These are phyloP conservation scores for Gobio gobio DNA, from an alignment of 2,113 vertebrate species.

Conservation along the genomic window DNA sequence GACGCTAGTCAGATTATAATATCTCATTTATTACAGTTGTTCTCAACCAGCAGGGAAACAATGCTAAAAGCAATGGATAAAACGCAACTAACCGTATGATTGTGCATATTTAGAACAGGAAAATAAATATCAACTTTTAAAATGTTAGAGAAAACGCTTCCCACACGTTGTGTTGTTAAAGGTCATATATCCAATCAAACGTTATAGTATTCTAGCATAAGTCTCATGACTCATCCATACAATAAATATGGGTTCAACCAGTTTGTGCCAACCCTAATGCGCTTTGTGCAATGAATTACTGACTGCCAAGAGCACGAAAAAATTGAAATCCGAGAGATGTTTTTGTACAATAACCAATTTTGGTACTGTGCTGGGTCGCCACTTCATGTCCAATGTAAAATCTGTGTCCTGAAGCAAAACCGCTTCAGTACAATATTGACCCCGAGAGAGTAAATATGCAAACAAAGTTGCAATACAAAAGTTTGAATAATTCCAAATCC, in stretches of 20 bases:
- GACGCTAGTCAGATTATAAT: too few relatives aligned
- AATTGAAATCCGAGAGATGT: not conserved
- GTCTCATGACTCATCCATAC: not conserved
- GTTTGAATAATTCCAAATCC: not conserved
- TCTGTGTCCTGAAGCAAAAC: not conserved
- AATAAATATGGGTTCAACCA: not conserved
- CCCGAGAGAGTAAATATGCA: not conserved
- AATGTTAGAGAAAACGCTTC: not conserved
- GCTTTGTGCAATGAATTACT: not conserved
- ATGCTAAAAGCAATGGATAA: not conserved
- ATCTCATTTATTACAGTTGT: too few relatives aligned
- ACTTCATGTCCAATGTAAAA: conserved; percentile 19
- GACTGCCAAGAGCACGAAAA: not conserved
- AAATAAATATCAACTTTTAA: not conserved
- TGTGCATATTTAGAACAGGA: not conserved
- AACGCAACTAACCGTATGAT: not conserved
- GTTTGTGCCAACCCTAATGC: not conserved
- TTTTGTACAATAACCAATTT: conserved; percentile 12
- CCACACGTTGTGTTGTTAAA: not conserved
- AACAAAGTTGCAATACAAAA: not conserved
- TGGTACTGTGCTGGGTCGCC: not conserved
- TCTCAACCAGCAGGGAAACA: not conserved
- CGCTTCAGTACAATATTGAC: not conserved
- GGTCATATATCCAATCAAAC: not conserved
- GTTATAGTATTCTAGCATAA: not conserved